phyloP scores from a whole-genome alignment of 2,797 vertebrate species.

The Notolepis coatsorum region DNA sequence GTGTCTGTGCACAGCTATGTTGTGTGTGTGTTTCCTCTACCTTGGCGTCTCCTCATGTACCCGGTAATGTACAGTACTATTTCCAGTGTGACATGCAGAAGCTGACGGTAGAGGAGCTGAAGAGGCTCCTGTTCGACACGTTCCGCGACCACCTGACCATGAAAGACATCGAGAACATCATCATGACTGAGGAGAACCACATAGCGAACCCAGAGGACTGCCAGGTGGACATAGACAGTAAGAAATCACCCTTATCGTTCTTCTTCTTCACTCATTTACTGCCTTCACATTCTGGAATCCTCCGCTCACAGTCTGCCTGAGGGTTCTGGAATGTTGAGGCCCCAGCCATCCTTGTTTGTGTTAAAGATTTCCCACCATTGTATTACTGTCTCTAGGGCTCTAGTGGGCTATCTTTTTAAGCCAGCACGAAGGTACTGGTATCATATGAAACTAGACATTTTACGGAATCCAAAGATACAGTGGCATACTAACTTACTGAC shows the following conservation, averaged over 20 bases:
- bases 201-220: conserved; percentile 93
- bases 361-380: no score
- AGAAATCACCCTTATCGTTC: conserved; percentile 68
- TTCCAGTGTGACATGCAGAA: conserved; percentile 98
- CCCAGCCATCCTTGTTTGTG: no score
- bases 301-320: no score
- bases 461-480: no score
- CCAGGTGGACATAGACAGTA: conserved; percentile 97
- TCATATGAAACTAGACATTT: no score
- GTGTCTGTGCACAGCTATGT: neutral
- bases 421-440: no score
- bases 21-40: neutral
- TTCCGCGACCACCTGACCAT: conserved; percentile 99
- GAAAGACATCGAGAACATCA: conserved; percentile 99
- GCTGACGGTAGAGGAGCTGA: conserved; percentile 96
- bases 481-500: no score
- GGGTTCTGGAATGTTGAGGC: no score
- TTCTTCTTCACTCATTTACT: neutral
- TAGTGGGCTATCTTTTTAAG: no score
- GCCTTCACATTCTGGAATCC: no score
- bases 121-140: conserved; percentile 95
- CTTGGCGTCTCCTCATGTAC: neutral
- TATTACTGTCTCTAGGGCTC: no score
- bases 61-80: conserved; percentile 16
- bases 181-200: conserved; percentile 98